phyloP scores from a whole-genome alignment of 2,888 invertebrate genomes.

The Pollenia griseotomentosa region DNA sequence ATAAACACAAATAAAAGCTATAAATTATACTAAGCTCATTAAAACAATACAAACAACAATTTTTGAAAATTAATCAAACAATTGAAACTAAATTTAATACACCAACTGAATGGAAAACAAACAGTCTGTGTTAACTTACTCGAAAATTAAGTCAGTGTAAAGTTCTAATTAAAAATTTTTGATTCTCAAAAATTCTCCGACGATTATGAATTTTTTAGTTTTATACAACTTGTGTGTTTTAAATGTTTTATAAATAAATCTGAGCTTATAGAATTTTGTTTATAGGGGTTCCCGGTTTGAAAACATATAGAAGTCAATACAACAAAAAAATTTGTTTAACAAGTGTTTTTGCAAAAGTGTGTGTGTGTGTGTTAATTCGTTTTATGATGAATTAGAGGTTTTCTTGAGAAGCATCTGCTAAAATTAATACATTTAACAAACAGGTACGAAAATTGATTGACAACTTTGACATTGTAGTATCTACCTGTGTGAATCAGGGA shows the following conservation, averaged over 20 bases:
- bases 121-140: background rate
- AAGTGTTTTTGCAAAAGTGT: background rate
- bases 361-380: background rate
- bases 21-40: background rate
- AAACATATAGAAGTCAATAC: background rate
- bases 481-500: too few species aligned
- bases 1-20: slow-evolving; percentile 18
- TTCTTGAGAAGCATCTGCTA: slow-evolving; percentile 41
- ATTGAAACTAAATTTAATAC: background rate
- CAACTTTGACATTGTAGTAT: background rate
- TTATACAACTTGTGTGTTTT: background rate
- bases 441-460: slow-evolving; percentile 30
- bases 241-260: slow-evolving; percentile 9
- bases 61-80: background rate
- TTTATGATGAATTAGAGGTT: background rate
- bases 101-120: too few species aligned
- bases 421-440: background rate
- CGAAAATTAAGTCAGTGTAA: background rate
- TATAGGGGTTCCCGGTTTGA: slow-evolving; percentile 13
- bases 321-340: background rate
- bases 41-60: background rate
- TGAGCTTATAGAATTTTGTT: slow-evolving; percentile 21
- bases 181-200: background rate
- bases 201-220: slow-evolving; percentile 6
- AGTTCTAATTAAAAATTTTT: background rate